Evolutionary conservation across 2,797 vertebrate genomes (phyloP).

Genomic region (Cuculus canorus): DNA sequence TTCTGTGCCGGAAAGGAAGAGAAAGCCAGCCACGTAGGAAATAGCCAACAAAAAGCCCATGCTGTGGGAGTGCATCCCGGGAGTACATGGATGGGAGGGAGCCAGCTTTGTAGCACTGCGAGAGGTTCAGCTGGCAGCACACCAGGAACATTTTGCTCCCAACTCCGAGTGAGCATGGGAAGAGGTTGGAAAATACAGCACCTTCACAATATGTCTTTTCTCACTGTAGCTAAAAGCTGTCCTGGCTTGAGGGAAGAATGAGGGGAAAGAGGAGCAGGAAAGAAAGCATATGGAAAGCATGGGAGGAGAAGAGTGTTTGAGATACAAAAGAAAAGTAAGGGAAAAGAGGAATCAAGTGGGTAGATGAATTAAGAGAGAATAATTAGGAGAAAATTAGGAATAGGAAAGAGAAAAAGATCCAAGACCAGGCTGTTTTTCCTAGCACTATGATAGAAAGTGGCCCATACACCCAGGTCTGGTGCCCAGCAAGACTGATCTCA

Average conservation of each 20-base stretch:
- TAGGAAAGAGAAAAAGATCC: background rate
- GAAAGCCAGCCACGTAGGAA: constrained; percentile 6
- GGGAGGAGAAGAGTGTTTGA: background rate
- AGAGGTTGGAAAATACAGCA: constrained; percentile 55
- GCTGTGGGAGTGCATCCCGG: constrained; percentile 42
- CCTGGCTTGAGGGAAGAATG: background rate
- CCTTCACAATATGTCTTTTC: constrained; percentile 46
- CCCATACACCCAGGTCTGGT: background rate
- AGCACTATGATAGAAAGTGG: background rate
- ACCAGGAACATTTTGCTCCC: constrained; percentile 69
- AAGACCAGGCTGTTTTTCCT: background rate
- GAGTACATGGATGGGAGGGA: constrained; percentile 39
- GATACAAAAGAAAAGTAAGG: background rate
- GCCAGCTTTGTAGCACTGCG: constrained; percentile 36
- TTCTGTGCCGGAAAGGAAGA: constrained; percentile 13
- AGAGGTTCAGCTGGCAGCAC: constrained; percentile 63
- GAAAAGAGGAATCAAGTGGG: background rate
- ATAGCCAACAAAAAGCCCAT: background rate
- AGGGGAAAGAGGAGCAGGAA: background rate
- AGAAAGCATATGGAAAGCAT: background rate
- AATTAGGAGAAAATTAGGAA: background rate
- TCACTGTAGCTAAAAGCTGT: constrained; percentile 28
- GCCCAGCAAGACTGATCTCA: background rate
- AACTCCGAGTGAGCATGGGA: background rate
- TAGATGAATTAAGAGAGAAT: background rate